Percentiles rank a stretch among this genome's conserved stretches.
phyloP scores from a whole-genome alignment of 2,113 vertebrate species.

The Pao palembangensis region DNA sequence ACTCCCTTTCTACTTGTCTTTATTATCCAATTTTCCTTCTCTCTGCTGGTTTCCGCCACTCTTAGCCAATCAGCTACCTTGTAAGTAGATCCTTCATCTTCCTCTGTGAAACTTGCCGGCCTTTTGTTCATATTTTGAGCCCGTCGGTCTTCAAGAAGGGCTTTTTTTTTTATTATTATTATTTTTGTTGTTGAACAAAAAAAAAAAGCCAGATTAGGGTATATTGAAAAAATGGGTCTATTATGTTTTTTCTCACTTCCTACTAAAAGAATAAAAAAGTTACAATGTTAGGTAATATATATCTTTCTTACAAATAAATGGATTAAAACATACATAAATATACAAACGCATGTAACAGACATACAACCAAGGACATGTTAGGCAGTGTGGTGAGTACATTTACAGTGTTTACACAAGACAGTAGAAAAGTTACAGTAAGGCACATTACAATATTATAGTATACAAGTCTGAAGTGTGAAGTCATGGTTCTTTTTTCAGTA shows the following conservation, averaged over 20 bases:
- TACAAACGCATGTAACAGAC: conserved; percentile 42
- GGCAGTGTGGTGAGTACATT: conserved; percentile 54
- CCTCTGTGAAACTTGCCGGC: conserved; percentile 17
- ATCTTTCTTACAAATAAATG: conserved; percentile 35
- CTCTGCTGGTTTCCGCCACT: conserved; percentile 41
- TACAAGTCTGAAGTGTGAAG: conserved; percentile 13
- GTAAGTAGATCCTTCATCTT: conserved; percentile 40
- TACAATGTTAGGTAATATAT: conserved; percentile 64
- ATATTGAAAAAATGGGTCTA: conserved; percentile 70
- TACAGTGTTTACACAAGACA: conserved; percentile 22
- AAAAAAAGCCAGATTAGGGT: conserved; percentile 34
- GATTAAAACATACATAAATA: conserved; percentile 74
- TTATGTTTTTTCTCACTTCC: conserved; percentile 55
- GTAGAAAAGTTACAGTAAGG: conserved; percentile 46
- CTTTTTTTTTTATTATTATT: background rate
- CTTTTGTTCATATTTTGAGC: conserved; percentile 5
- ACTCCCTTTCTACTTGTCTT: conserved; percentile 61
- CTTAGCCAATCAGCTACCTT: conserved; percentile 53
- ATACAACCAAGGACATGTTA: conserved; percentile 46
- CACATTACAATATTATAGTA: conserved; percentile 31
- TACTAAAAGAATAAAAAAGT: conserved; percentile 57
- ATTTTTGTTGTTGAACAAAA: conserved; percentile 14
- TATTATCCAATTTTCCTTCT: conserved; percentile 61
- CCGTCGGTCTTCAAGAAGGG: background rate
- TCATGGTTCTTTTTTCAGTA: background rate